Evolutionary conservation across 2,113 vertebrate genomes (phyloP).

Genomic region (Sprattus sprattus): DNA sequence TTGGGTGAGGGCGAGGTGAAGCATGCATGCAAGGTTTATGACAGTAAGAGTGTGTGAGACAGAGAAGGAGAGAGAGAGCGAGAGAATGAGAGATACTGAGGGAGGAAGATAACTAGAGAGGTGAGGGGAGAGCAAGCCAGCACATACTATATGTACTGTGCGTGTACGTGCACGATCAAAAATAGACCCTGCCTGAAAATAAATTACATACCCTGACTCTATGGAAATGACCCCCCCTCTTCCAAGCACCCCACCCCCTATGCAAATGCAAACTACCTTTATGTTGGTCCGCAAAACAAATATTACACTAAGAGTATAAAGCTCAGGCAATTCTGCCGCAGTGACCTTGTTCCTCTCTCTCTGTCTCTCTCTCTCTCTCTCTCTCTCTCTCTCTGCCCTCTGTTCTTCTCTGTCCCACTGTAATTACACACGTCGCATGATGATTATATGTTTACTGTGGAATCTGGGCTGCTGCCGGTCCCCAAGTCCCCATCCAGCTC

Average conservation of each 20-base stretch:
- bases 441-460: constrained; percentile 88
- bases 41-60: not conserved
- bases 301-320: not conserved
- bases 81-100: not conserved
- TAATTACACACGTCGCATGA: constrained; percentile 82
- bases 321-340: not conserved
- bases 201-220: not conserved
- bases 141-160: not conserved
- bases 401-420: constrained; percentile 45
- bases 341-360: constrained; percentile 46
- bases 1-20: constrained; percentile 52
- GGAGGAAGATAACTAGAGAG: not conserved
- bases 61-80: not conserved
- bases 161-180: constrained; percentile 14
- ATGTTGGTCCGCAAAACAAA: not conserved
- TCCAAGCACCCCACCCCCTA: constrained; percentile 30
- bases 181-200: not conserved
- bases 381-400: not conserved
- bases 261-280: not conserved
- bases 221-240: constrained; percentile 43
- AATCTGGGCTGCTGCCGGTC: constrained; percentile 74
- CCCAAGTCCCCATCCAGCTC: constrained; percentile 38
- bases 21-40: constrained; percentile 58
- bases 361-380: not conserved
- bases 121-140: not conserved